Evolutionary conservation across 2,888 invertebrate species (phyloP).

Genomic region (Eurois occulta): DNA sequence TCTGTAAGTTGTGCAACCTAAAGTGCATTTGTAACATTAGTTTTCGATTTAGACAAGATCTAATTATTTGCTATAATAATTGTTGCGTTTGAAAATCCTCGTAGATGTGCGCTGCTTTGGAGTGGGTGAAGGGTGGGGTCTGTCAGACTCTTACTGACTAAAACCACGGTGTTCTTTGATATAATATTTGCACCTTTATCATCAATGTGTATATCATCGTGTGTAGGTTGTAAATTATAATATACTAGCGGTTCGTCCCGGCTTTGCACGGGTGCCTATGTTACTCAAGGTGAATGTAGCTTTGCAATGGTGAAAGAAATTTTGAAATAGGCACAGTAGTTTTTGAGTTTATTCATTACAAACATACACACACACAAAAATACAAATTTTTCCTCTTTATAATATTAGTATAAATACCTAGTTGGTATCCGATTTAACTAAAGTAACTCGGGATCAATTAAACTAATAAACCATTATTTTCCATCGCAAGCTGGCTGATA

Average conservation of each 20-base stretch:
- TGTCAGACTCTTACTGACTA: neutral
- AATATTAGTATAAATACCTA: too few relatives aligned
- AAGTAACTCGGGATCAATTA: neutral
- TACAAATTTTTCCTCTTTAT: too few relatives aligned
- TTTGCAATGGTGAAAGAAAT: too few relatives aligned
- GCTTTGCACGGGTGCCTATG: too few relatives aligned
- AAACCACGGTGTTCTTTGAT: neutral
- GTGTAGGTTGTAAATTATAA: neutral
- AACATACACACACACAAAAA: too few relatives aligned
- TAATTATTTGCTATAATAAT: neutral
- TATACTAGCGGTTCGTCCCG: too few relatives aligned
- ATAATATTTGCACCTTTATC: neutral
- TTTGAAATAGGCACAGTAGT: too few relatives aligned
- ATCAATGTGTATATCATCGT: neutral
- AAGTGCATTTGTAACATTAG: neutral
- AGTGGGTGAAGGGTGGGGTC: neutral
- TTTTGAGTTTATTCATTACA: too few relatives aligned
- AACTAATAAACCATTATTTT: neutral
- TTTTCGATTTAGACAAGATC: conserved; percentile 2
- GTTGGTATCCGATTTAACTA: neutral
- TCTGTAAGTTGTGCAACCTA: neutral
- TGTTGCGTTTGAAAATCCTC: neutral
- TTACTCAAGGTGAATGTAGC: too few relatives aligned
- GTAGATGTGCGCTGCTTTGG: neutral
- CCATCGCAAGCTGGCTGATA: neutral